Evolutionary conservation across 2,888 invertebrate species (phyloP).

Genomic region (Ochropleura leucogaster): DNA sequence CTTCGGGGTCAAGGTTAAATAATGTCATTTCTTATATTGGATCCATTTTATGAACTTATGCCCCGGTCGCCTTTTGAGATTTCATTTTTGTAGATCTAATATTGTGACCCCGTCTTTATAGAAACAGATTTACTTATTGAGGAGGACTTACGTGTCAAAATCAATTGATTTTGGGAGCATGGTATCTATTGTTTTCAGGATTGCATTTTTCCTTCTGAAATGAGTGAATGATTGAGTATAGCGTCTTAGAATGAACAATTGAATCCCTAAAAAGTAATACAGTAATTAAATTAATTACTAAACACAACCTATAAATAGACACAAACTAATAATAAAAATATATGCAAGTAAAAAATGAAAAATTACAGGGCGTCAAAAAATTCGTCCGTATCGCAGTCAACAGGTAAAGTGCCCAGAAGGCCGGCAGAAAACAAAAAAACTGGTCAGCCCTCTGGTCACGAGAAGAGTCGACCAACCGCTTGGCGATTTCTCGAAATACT

Average conservation of each 20-base stretch:
- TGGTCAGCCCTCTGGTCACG: too few relatives aligned
- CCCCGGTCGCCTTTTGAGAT: slow-evolving; percentile 11
- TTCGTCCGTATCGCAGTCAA: too few relatives aligned
- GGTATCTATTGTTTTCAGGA: not conserved
- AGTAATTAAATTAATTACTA: too few relatives aligned
- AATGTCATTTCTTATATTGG: slow-evolving; percentile 40
- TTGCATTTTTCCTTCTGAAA: not conserved
- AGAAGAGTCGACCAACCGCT: too few relatives aligned
- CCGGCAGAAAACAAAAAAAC: too few relatives aligned
- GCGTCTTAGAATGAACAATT: not conserved
- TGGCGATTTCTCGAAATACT: too few relatives aligned
- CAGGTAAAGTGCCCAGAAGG: too few relatives aligned
- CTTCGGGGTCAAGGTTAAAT: slow-evolving; percentile 27
- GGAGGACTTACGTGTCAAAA: not conserved
- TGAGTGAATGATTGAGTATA: not conserved
- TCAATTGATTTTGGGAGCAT: not conserved
- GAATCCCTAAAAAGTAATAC: too few relatives aligned
- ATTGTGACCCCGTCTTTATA: not conserved
- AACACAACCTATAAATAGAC: too few relatives aligned
- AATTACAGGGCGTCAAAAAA: too few relatives aligned
- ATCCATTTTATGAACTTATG: slow-evolving; percentile 24
- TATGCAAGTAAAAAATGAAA: too few relatives aligned
- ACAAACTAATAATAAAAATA: too few relatives aligned
- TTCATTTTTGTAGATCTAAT: slow-evolving; percentile 22
- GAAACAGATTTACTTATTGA: slow-evolving; percentile 3